Evolutionary conservation across 1,140 invertebrate genomes (phyloP), one percentile per base, ranked within the genome.

Genomic region (Watersipora subatra): DNA sequence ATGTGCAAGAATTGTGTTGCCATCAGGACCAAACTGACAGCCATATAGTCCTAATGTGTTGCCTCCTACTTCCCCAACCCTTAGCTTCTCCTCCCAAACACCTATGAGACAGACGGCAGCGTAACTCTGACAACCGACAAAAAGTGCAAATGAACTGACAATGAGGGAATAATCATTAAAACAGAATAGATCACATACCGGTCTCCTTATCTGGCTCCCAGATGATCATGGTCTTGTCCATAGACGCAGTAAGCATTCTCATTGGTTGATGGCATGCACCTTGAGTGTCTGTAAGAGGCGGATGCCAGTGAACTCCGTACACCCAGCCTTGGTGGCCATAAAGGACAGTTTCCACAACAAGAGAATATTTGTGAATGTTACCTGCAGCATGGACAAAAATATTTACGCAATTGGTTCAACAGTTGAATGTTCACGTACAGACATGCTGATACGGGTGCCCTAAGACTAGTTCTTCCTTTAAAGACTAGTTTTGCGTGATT

Each of bases 241-340:
- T 86, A 0, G 92, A 96, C 24, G 89, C 87, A 0, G 94, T 93
- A 0, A 97, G 78, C n/a, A 97, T 76, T 65, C 72, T 67, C 70
- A 83, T 66, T 26, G 73, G 71, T 64, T 78, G 72, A 19, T 69
- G 68, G 56, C 57, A 30, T 28, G 58, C 22, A 7, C 58, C 58
- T 7, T 7, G 17, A 22, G 22, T 17, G 22, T 28, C 58, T 22
- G 17, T 12, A 17, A 24, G 7, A 64, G 67, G 69, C 61, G 83
- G 83, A 72, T 87, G 85, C 93, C 92, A 97, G 70, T 89, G 83
- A 0, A 96, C 84, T 56, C 89, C 89, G 81, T 95, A 93, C 64
- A 97, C 85, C 92, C 93, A 96, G 1, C 87, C 88, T 76, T 96
- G 93, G 75, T 98, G 95, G 0, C 92, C 93, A 72, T 84, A 84